Conservation (phyloP, 1,140 invertebrate genomes). For the Zeugodacus cucurbitae region DNA sequence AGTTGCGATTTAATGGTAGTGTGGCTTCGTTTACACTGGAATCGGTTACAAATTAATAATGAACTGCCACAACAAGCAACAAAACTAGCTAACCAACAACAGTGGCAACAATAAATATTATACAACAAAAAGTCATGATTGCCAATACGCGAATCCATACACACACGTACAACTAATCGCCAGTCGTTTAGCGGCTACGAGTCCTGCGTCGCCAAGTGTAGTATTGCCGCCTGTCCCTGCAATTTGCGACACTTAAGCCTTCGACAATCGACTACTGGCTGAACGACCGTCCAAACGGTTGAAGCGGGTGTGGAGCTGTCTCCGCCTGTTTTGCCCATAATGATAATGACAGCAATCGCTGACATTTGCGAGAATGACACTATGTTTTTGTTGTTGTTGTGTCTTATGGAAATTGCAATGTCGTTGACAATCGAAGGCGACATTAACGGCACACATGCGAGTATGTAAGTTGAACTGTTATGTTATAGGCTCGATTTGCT, state of each 20-base stretch:
- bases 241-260: conserved; percentile 28
- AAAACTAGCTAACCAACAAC: neutral
- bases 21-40: conserved; percentile 22
- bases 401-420: conserved; percentile 11
- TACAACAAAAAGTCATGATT: conserved; percentile 13
- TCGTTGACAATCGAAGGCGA: conserved; percentile 26
- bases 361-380: conserved; percentile 4
- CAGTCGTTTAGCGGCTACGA: neutral
- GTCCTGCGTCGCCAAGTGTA: neutral
- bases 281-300: neutral
- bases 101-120: conserved; percentile 13
- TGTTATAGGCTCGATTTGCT: neutral
- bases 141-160: neutral
- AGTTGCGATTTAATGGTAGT: conserved; percentile 35
- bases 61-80: conserved; percentile 16
- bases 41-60: conserved; percentile 35
- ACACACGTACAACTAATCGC: neutral
- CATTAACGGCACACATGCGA: neutral
- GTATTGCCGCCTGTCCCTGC: neutral
- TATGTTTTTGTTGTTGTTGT: neutral
- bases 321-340: neutral
- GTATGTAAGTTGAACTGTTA: neutral
- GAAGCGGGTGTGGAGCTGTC: neutral
- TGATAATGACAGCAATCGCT: conserved; percentile 30
- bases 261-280: neutral